phyloP scores from a whole-genome alignment of 2,888 invertebrate species.

The Aproaerema taeniolella region DNA sequence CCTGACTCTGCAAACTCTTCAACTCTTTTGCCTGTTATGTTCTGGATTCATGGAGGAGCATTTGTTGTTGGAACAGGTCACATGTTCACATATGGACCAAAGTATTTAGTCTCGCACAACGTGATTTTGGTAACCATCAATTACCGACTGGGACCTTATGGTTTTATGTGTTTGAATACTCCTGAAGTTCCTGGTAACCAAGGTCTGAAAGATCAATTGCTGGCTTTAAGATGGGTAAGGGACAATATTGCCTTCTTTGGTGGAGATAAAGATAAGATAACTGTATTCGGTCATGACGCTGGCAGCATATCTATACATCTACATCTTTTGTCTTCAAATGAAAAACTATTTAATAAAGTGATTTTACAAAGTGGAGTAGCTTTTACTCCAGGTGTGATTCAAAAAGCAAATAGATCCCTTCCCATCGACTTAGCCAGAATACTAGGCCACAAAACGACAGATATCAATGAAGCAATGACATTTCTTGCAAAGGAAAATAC shows the following conservation, averaged over 20 bases:
- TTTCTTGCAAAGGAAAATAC: constrained; percentile 29
- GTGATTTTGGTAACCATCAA: constrained; percentile 42
- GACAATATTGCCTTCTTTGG: constrained; percentile 44
- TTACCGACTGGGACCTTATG: constrained; percentile 44
- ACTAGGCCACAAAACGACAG: constrained; percentile 28
- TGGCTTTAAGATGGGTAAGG: constrained; percentile 45
- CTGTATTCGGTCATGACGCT: constrained; percentile 33
- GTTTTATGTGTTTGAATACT: constrained; percentile 48
- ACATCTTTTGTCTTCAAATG: constrained; percentile 34
- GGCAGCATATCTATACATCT: constrained; percentile 42
- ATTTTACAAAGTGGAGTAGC: constrained; percentile 43
- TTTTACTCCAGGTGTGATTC: constrained; percentile 26
- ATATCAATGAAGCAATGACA: constrained; percentile 31
- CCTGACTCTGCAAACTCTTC: constrained; percentile 29
- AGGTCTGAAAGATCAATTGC: constrained; percentile 46
- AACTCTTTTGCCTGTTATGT: constrained; percentile 39
- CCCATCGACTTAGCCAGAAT: constrained; percentile 34
- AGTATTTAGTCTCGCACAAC: constrained; percentile 37
- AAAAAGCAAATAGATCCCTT: constrained; percentile 29
- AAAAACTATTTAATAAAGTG: constrained; percentile 34
- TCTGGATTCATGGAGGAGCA: constrained; percentile 42
- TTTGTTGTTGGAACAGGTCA: constrained; percentile 29
- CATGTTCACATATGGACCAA: constrained; percentile 31
- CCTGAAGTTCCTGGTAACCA: constrained; percentile 44
- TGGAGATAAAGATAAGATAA: constrained; percentile 37